Evolutionary conservation across 1,140 invertebrate genomes (phyloP), one percentile per base, ranked within the genome.

Genomic region (Drosophila insularis): DNA sequence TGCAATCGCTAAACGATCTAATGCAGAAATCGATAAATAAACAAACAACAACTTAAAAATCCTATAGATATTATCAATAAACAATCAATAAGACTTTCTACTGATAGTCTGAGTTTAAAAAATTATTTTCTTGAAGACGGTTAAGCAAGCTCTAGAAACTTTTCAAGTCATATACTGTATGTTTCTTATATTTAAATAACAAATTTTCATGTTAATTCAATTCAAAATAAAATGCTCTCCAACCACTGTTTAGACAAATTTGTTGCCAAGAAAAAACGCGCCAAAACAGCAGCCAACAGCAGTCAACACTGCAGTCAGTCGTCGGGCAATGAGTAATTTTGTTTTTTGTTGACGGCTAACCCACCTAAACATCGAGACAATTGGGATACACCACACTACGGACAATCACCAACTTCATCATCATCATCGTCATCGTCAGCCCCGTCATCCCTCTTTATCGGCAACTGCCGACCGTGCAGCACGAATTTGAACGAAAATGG

Each of bases 261-360:
- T 86, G 82, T 86, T 86, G 81, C 81, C 79, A 86, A 76, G 60
- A 74, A 78, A 37, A 84, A 86, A 87, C 74, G 75, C 79, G 82
- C 75, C 82, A 87, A 86, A 86, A 23, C 11, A 11, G 55, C 39
- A 53, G 31, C 21, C 55, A 73, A 58, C 74, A 69, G 75, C 78
- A 74, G 71, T 81, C 82, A 76, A 87, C 82, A 87, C 79, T 87
- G 82, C 82, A 82, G 79, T 87, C 81, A 71, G 79, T 87, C 81
- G 73, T 68, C 71, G 75, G 55, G 56, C 78, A 73, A 81, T 74
- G 74, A 78, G 74, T 64, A 81, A 78, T 69, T 80, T 61, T 50
- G 14, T 10, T 50, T 19, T 50, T 19, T 50, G 17, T 50, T 50
- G 43, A 11, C 17, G 43, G 43, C 68, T 77, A 85, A 75, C 31